Evolutionary conservation across 1,140 invertebrate genomes (phyloP), one percentile per base, ranked within the genome.

Genomic region (Drosophila kepulauana): DNA sequence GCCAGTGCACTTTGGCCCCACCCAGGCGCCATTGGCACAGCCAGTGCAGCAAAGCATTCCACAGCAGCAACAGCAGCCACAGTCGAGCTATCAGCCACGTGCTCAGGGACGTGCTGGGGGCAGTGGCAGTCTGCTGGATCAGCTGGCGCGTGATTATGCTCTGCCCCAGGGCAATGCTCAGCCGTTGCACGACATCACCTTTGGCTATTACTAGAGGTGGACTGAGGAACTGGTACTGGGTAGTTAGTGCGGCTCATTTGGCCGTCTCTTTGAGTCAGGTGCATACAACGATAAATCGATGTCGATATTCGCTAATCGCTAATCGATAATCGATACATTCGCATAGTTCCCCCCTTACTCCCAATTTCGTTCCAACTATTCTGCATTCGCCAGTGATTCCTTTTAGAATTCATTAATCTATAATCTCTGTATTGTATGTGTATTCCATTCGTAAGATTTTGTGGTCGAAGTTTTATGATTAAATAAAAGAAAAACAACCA

Each of bases 81-180:
- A 82, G 68, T 85, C 91, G n/a, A 82, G 82, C 28, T 93, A 90
- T 76, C 91, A 93, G 52, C 87, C 84, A 5, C 93, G 93, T 45
- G 91, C 15, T 73, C 93, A 80, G 91, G 93, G 79, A 64, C 91
- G 93, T 84, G 91, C 93, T 89, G 82, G 85, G 30, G 92, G 92
- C 28, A 94, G 93, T 28, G 94, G 94, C 45, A 95, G 96, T n/a
- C 94, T 97, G 86, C 93, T 97, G 13, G 96, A 97, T 82, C 96
- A 97, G 82, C 93, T 97, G n/a, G 95, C 96, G 15, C 95, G 95
- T 81, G 96, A 97, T 76, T 97, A 96, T 82, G 95, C 96, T 10
- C 92, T 97, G 15, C 96, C 96, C 0, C 93, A 95, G 79, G 94
- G 94, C 43, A 94, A 93, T 7, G 94, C 95, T 8, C 94, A 95